These are phyloP conservation scores for Wiebesia pumilae DNA, from an alignment of 1,140 invertebrate species.

Conservation along the genomic window DNA sequence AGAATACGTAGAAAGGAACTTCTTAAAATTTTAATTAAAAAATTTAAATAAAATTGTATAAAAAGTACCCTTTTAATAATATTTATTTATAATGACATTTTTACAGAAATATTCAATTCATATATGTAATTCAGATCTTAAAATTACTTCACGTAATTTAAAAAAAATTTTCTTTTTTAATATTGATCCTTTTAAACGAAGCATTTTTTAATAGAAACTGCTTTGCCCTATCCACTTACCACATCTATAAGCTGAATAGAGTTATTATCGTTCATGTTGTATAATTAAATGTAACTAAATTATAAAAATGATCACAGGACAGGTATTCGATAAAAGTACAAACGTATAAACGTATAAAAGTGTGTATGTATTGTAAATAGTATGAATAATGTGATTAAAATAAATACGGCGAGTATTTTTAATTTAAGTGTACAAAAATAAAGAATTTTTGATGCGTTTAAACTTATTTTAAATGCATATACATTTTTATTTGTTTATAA, in stretches of 20 bases:
- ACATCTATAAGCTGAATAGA: slow-evolving; percentile 34
- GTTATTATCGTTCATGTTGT: slow-evolving; percentile 27
- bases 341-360: background rate
- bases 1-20: too few species aligned
- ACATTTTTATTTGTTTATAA: background rate
- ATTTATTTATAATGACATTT: too few species aligned
- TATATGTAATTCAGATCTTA: background rate
- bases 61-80: too few species aligned
- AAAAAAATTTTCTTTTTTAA: too few species aligned
- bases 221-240: slow-evolving; percentile 24
- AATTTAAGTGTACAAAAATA: background rate
- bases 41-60: too few species aligned
- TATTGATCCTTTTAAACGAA: too few species aligned
- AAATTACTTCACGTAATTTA: too few species aligned
- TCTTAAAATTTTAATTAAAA: too few species aligned
- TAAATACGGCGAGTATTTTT: background rate
- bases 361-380: background rate
- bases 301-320: slow-evolving; percentile 1
- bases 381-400: background rate
- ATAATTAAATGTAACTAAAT: background rate
- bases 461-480: background rate
- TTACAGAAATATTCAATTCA: background rate
- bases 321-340: background rate
- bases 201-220: background rate
- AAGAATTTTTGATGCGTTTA: background rate